Evolutionary conservation across 2,797 vertebrate species (phyloP), one percentile per base, ranked within the genome.

Genomic region (Cephalopachus bancanus): DNA sequence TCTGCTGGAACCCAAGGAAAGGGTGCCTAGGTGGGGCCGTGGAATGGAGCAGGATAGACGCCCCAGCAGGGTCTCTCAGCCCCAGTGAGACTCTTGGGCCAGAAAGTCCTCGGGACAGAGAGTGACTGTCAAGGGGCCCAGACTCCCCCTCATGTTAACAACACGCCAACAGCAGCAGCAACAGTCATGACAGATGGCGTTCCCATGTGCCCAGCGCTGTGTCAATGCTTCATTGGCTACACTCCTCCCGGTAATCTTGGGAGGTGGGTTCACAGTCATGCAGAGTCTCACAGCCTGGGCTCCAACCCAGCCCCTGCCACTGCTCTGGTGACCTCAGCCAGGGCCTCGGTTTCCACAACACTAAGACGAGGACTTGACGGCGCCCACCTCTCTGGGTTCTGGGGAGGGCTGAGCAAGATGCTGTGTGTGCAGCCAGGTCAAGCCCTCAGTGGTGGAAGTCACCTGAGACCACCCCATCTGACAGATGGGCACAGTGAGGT

Each of bases 181-280:
- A 14, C 2, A 7, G 28, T 0, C 30, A 51, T 1, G 55, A 64
- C 83, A 64, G 74, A 53, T 0, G 6, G 71, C 71, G n/a, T 81
- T 24, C 62, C 44, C 10, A 0, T 0, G 20, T 14, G 33, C 55
- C 20, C 0, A 5, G 24, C 0, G 0, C 9, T 0, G 2, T 0
- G 12, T 6, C 14, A 72, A 30, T 16, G 2, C 37, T 49, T 6
- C 3, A 22, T 14, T 0, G 1, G 14, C 62, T 15, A 7, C 1
- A 2, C 16, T 20, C 11, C 44, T 62, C 51, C 59, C 59, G 9
- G 74, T 3, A 3, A 65, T 26, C 51, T 74, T 1, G 10, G 0
- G 0, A 65, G 26, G 28, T 19, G 26, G 67, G 51, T 19, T 65
- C 76, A 26, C 11, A 16, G 65, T 64, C 30, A 53, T 24, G 37